Conservation (phyloP, 2,888 invertebrate species). For the Pandemis corylana region DNA sequence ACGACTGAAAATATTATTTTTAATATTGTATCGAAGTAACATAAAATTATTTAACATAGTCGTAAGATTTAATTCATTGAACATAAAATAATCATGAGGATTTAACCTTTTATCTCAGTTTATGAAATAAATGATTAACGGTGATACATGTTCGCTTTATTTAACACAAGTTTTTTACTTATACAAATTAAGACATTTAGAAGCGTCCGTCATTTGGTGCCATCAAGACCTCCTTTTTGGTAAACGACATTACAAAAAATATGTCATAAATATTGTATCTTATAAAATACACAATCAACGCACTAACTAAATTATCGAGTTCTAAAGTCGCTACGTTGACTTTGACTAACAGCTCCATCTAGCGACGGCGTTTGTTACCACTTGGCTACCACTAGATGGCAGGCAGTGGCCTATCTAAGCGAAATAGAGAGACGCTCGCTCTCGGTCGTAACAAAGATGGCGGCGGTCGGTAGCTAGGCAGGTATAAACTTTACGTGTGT, state of each 20-base stretch:
- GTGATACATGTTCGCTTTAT: constrained; percentile 17
- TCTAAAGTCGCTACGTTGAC: constrained; percentile 18
- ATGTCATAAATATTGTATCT: not conserved
- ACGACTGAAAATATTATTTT: constrained; percentile 52
- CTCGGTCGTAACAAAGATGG: constrained; percentile 79
- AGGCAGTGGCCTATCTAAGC: constrained; percentile 50
- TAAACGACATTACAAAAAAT: not conserved
- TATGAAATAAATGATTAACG: constrained; percentile 44
- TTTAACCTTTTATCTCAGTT: constrained; percentile 30
- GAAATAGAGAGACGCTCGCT: constrained; percentile 62
- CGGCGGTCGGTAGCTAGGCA: constrained; percentile 80
- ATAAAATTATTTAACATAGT: constrained; percentile 7
- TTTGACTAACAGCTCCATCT: constrained; percentile 47
- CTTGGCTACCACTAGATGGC: constrained; percentile 59
- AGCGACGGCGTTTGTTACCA: constrained; percentile 8
- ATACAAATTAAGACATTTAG: not conserved
- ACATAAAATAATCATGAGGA: constrained; percentile 18
- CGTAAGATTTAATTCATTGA: constrained; percentile 43
- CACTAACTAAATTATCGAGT: not conserved
- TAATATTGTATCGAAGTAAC: constrained; percentile 48
- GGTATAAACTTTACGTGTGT: constrained; percentile 76
- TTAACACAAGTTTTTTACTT: not conserved
- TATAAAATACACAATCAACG: not conserved
- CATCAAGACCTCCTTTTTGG: not conserved
- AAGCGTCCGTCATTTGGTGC: too few relatives aligned